These are phyloP conservation scores for Brachyopa scutellaris DNA, from an alignment of 2,888 invertebrate genomes.

Conservation along the genomic window DNA sequence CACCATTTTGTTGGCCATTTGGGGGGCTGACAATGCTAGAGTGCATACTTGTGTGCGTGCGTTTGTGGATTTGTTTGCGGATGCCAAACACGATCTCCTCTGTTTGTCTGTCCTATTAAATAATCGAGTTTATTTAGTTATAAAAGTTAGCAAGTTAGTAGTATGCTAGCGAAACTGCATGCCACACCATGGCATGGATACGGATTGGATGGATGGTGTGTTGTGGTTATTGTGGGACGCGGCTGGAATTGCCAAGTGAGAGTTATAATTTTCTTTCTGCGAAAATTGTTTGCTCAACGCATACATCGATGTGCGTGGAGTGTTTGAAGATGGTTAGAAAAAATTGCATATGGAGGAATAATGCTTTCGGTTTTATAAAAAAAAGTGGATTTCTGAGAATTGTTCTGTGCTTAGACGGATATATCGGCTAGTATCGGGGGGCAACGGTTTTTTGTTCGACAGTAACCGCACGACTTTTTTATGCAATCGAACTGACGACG, in stretches of 20 bases:
- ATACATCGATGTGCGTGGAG: slow-evolving; percentile 31
- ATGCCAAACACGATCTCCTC: slow-evolving; percentile 64
- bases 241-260: slow-evolving; percentile 47
- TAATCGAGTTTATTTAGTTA: slow-evolving; percentile 71
- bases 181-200: background rate
- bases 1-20: slow-evolving; percentile 57
- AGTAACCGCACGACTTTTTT: no score
- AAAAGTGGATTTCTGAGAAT: background rate
- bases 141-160: slow-evolving; percentile 73
- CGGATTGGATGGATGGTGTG: no score
- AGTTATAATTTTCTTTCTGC: slow-evolving; percentile 68
- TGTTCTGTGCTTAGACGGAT: no score
- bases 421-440: no score
- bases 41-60: slow-evolving; percentile 17
- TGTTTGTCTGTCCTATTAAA: slow-evolving; percentile 69
- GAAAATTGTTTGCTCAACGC: slow-evolving; percentile 55
- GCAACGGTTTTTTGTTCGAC: no score
- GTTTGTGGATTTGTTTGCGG: slow-evolving; percentile 33
- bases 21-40: slow-evolving; percentile 21
- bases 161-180: slow-evolving; percentile 67
- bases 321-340: slow-evolving; percentile 23
- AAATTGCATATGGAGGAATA: slow-evolving; percentile 11
- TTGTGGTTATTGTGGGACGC: slow-evolving; percentile 45
- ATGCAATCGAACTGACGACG: no score
- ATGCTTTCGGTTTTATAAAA: slow-evolving; percentile 36